Evolutionary conservation across 53 echinoderm and acorn worm genomes (phyloP).

Genomic region (Echinometra lucunter): DNA sequence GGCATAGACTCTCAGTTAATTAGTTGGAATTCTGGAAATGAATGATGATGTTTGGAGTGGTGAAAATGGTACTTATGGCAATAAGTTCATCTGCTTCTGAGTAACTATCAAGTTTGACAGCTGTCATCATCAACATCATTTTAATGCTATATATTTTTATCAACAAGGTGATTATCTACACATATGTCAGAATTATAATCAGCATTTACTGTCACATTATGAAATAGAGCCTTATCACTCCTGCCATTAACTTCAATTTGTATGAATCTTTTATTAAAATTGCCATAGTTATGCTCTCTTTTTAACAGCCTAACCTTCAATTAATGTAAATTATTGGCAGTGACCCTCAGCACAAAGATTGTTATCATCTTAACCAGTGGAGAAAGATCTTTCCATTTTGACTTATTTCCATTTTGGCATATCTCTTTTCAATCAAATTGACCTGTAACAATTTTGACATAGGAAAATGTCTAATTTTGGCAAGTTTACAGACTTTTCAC

Average conservation of each 20-base stretch:
- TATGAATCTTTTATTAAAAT: background rate
- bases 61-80: no score
- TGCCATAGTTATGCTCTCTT: background rate
- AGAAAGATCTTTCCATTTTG: conserved; percentile 13
- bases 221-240: background rate
- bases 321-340: background rate
- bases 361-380: background rate
- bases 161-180: no score
- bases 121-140: background rate
- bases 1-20: no score
- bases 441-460: background rate
- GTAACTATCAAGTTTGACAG: background rate
- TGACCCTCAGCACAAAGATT: background rate
- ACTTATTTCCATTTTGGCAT: background rate
- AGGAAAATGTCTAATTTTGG: background rate
- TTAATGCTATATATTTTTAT: no score
- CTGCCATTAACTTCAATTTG: background rate
- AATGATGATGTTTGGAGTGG: no score
- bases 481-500: background rate
- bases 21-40: no score
- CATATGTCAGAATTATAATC: background rate
- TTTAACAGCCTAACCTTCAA: background rate
- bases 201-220: background rate
- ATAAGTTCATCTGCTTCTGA: no score
- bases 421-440: background rate